phyloP scores from a whole-genome alignment of 2,113 vertebrate genomes.

The Eulemur rufifrons region DNA sequence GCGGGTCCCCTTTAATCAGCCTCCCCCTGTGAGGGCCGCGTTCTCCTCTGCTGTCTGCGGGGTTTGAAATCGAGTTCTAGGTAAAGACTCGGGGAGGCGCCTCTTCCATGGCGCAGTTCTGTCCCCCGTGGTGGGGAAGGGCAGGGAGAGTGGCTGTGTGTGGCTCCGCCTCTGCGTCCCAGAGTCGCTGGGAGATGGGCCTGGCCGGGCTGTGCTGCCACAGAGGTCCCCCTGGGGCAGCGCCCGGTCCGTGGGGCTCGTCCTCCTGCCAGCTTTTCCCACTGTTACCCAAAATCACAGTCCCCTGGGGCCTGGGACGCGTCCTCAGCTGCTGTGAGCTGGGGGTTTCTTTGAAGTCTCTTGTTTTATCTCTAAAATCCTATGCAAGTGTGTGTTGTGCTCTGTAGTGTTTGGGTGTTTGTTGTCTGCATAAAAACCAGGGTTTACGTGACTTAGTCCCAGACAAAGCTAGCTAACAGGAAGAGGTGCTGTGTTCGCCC shows the following conservation, averaged over 20 bases:
- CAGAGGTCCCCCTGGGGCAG: too few relatives aligned
- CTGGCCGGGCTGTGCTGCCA: background rate
- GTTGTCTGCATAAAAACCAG: background rate
- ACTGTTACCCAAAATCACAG: background rate
- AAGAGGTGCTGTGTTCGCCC: background rate
- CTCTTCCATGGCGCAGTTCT: constrained; percentile 30
- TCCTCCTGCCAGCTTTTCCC: background rate
- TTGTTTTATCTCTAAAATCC: background rate
- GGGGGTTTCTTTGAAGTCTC: constrained; percentile 15
- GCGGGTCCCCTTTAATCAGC: constrained; percentile 71
- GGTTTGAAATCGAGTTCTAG: constrained; percentile 72
- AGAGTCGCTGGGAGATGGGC: background rate
- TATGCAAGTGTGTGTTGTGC: background rate
- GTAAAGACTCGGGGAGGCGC: constrained; percentile 52
- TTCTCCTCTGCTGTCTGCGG: constrained; percentile 59
- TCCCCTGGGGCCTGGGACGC: background rate
- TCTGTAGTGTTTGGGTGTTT: rapidly evolving
- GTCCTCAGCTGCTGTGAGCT: background rate
- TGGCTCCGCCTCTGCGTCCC: background rate
- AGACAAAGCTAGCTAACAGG: background rate
- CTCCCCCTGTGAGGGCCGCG: constrained; percentile 48
- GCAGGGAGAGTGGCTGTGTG: background rate
- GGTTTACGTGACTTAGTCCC: background rate
- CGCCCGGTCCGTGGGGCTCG: background rate
- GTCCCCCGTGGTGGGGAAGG: constrained; percentile 36